A percentile compares a stretch with the other conserved stretches of the same genome.
Evolutionary conservation across 2,113 vertebrate species (phyloP).

Genomic region (Marmota flaviventris): DNA sequence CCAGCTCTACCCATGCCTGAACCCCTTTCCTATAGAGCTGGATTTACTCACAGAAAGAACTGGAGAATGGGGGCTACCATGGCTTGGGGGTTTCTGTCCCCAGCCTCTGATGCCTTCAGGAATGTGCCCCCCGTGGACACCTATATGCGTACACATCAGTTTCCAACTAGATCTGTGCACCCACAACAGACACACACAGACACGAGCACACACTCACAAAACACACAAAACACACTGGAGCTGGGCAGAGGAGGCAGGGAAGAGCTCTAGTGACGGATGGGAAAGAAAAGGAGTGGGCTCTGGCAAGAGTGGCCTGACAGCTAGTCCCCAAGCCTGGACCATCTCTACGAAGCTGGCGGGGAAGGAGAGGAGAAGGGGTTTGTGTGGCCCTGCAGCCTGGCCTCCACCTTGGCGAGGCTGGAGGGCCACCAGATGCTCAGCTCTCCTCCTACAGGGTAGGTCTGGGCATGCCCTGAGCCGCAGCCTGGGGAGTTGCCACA

Average conservation of each 20-base stretch:
- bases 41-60: neutral
- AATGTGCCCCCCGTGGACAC: neutral
- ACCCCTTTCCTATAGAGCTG: neutral
- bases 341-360: neutral
- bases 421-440: neutral
- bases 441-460: neutral
- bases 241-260: neutral
- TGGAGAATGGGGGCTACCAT: neutral
- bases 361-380: neutral
- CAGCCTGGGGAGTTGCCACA: neutral
- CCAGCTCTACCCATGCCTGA: neutral
- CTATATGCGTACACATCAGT: accelerated
- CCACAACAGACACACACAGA: neutral
- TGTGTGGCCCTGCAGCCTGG: neutral
- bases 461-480: neutral
- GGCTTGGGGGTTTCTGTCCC: neutral
- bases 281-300: neutral
- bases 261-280: neutral
- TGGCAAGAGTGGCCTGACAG: neutral
- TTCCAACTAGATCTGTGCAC: neutral
- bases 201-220: neutral
- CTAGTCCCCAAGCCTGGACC: neutral
- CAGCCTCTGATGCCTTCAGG: neutral
- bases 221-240: too few species aligned
- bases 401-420: neutral